Conservation (phyloP, 2,797 vertebrate genomes). For the Takifugu ocellatus region DNA sequence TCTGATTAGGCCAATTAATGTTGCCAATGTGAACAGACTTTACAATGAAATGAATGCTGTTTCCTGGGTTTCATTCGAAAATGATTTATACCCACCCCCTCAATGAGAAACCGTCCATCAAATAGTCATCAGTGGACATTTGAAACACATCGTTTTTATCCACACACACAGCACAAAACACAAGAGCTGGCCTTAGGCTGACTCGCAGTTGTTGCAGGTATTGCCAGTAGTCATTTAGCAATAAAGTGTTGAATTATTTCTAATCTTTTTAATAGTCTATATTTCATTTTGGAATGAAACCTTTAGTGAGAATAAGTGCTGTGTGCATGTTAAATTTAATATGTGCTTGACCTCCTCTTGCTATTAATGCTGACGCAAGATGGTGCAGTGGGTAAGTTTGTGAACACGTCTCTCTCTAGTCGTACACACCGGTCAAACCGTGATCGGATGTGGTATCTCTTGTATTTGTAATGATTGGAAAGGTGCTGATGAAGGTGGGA, state of each 20-base stretch:
- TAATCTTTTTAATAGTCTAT: slow-evolving; percentile 10
- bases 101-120: slow-evolving; percentile 40
- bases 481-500: too few relatives aligned
- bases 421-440: background rate
- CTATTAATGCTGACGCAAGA: slow-evolving; percentile 53
- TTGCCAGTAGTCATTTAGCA: slow-evolving; percentile 49
- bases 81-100: slow-evolving; percentile 4
- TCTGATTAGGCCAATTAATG: background rate
- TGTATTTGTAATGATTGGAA: too few relatives aligned
- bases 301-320: slow-evolving; percentile 35
- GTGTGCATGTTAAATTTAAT: slow-evolving; percentile 22
- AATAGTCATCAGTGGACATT: slow-evolving; percentile 39
- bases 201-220: slow-evolving; percentile 53
- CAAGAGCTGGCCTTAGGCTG: slow-evolving; percentile 27
- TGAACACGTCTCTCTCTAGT: background rate
- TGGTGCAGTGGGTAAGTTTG: slow-evolving; percentile 71
- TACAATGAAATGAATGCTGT: slow-evolving; percentile 25
- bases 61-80: slow-evolving; percentile 28
- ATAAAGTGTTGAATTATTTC: slow-evolving; percentile 32
- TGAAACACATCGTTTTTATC: slow-evolving; percentile 40
- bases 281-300: slow-evolving; percentile 35
- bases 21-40: slow-evolving; percentile 56
- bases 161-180: slow-evolving; percentile 44
- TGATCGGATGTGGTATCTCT: too few relatives aligned
- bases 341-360: slow-evolving; percentile 25